A percentile compares a stretch with the other conserved stretches of the same genome.
Evolutionary conservation across 2,888 invertebrate genomes (phyloP).

Genomic region (Malacosoma neustria): DNA sequence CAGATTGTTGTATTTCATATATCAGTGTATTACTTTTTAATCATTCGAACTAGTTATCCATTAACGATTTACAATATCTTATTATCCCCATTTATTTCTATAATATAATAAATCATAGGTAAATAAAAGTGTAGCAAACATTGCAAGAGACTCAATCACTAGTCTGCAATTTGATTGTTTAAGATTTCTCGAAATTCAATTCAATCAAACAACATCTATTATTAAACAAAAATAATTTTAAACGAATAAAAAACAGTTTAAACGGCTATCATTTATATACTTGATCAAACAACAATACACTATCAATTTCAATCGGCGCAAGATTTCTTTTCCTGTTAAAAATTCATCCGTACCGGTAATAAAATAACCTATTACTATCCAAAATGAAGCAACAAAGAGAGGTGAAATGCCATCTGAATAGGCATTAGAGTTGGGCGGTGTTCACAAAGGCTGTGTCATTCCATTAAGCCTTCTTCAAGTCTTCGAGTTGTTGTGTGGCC

Average conservation of each 20-base stretch:
- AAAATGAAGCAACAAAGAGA: constrained; percentile 72
- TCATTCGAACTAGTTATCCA: too few species aligned
- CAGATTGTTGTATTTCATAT: too few species aligned
- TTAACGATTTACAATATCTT: too few species aligned
- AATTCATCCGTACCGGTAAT: constrained; percentile 63
- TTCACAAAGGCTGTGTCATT: constrained; percentile 71
- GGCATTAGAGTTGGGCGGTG: constrained; percentile 74
- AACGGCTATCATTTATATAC: constrained; percentile 14
- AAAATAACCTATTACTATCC: constrained; percentile 71
- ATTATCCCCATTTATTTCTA: too few species aligned
- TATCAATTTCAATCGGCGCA: constrained; percentile 37
- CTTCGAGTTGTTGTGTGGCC: constrained; percentile 59
- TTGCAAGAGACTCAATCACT: too few species aligned
- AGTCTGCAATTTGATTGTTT: too few species aligned
- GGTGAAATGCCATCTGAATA: constrained; percentile 73
- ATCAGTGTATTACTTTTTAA: too few species aligned
- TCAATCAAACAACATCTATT: too few species aligned
- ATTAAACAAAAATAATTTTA: constrained; percentile 27
- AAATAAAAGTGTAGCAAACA: too few species aligned
- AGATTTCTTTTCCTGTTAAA: constrained; percentile 56
- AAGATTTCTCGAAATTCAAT: too few species aligned
- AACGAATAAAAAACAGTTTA: constrained; percentile 21
- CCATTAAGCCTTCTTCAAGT: constrained; percentile 72
- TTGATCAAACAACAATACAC: constrained; percentile 23
- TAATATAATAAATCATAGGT: too few species aligned